Conservation (phyloP, 2,113 vertebrate genomes). For the Bambusicola thoracicus region DNA sequence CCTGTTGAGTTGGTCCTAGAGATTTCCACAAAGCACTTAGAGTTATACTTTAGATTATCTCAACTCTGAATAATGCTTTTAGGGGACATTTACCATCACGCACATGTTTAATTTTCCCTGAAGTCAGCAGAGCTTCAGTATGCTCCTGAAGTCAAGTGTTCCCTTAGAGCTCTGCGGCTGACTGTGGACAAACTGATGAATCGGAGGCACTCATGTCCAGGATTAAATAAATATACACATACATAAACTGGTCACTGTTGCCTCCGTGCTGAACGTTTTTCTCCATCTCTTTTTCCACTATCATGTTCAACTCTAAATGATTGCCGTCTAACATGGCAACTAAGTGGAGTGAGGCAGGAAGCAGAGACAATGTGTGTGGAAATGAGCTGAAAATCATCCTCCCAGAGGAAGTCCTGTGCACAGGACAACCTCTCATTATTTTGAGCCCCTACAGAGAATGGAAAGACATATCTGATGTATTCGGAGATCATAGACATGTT, state of each 20-base stretch:
- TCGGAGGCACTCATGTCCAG: neutral
- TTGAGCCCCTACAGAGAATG: slow-evolving; percentile 27
- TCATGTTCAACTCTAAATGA: neutral
- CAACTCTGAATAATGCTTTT: neutral
- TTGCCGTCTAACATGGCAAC: neutral
- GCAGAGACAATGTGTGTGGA: accelerated
- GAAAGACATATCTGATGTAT: neutral
- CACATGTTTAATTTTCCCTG: neutral
- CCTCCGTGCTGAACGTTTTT: neutral
- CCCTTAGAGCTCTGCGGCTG: neutral
- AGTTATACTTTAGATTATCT: neutral
- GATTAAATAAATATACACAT: neutral
- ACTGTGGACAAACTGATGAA: neutral
- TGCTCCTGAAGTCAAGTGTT: neutral
- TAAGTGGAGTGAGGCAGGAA: neutral
- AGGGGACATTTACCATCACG: neutral
- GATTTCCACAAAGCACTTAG: neutral
- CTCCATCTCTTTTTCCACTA: neutral
- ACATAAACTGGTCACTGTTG: neutral
- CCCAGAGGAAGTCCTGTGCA: neutral
- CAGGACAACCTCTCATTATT: slow-evolving; percentile 54
- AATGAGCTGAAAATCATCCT: neutral
- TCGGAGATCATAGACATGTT: slow-evolving; percentile 11
- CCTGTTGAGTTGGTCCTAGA: neutral
- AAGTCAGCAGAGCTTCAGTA: neutral